These are phyloP conservation scores for Drosophila paramelanica DNA, from an alignment of 2,888 invertebrate genomes.

Conservation along the genomic window DNA sequence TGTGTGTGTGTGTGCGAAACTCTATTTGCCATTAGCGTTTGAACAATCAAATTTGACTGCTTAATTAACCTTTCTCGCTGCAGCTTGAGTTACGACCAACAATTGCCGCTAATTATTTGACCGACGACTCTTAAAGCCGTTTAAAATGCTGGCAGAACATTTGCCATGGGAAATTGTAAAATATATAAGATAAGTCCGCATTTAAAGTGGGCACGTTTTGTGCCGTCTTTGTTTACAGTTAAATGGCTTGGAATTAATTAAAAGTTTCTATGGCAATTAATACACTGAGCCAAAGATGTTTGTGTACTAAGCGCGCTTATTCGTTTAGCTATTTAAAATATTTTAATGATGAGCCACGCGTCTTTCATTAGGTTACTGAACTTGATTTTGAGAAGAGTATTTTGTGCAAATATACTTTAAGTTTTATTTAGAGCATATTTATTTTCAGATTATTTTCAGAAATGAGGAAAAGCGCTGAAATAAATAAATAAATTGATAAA, in stretches of 20 bases:
- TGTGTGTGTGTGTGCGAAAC: constrained; percentile 2
- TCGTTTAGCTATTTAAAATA: neutral
- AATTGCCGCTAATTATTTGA: constrained; percentile 62
- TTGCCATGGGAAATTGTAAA: constrained; percentile 63
- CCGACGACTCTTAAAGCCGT: constrained; percentile 33
- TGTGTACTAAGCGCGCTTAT: constrained; percentile 5
- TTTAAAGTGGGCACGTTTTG: constrained; percentile 42
- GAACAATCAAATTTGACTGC: constrained; percentile 37
- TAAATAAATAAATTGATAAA: no score
- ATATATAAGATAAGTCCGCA: constrained; percentile 66
- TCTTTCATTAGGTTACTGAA: constrained; percentile 2
- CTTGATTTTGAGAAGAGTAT: neutral
- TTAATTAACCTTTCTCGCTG: constrained; percentile 55
- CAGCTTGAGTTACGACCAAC: constrained; percentile 49
- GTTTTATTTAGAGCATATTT: neutral
- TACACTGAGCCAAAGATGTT: constrained; percentile 39
- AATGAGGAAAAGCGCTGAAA: no score
- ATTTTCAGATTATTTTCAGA: neutral
- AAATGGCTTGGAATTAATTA: constrained; percentile 80
- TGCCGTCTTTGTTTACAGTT: constrained; percentile 61
- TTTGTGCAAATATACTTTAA: neutral
- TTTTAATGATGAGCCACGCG: constrained; percentile 14
- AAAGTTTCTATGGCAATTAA: constrained; percentile 56
- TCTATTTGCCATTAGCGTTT: constrained; percentile 16
- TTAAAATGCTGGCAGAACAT: constrained; percentile 39